A percentile compares a stretch with the other conserved stretches of the same genome.
Conservation (phyloP, 2,113 vertebrate species). For the Ondatra zibethicus region DNA sequence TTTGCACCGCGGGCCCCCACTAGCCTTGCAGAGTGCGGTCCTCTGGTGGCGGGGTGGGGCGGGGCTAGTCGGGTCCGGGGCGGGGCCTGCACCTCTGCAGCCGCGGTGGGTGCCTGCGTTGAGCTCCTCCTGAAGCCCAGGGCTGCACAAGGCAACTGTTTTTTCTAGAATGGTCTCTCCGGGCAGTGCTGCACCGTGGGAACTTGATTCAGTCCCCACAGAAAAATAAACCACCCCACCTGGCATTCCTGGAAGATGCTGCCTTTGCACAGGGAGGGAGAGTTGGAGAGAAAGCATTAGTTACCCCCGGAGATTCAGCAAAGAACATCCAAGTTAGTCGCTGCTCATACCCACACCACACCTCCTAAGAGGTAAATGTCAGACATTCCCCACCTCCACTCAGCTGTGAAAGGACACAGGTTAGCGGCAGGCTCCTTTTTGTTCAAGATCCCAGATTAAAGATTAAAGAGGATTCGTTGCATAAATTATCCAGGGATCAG, state of each 20-base stretch:
- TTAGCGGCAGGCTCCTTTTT: slow-evolving; percentile 26
- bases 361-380: neutral
- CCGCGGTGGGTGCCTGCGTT: accelerated
- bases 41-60: slow-evolving; percentile 63
- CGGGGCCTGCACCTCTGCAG: slow-evolving; percentile 53
- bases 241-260: neutral
- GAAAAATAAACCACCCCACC: slow-evolving; percentile 1
- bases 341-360: neutral
- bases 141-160: neutral
- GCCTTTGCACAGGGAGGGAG: slow-evolving; percentile 5
- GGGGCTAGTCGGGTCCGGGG: slow-evolving; percentile 42
- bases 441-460: slow-evolving; percentile 63
- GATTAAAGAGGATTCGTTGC: slow-evolving; percentile 73
- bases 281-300: neutral
- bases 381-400: slow-evolving; percentile 19
- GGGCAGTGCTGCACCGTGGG: neutral
- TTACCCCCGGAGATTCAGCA: neutral
- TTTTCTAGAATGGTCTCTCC: neutral
- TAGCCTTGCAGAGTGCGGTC: slow-evolving; percentile 37
- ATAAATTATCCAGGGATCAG: slow-evolving; percentile 59
- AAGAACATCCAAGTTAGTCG: slow-evolving; percentile 6
- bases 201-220: neutral
- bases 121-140: neutral
- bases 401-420: slow-evolving; percentile 17
- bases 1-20: slow-evolving; percentile 44